These are phyloP conservation scores for Nasonia oneida DNA, from an alignment of 2,888 invertebrate genomes.

Conservation along the genomic window DNA sequence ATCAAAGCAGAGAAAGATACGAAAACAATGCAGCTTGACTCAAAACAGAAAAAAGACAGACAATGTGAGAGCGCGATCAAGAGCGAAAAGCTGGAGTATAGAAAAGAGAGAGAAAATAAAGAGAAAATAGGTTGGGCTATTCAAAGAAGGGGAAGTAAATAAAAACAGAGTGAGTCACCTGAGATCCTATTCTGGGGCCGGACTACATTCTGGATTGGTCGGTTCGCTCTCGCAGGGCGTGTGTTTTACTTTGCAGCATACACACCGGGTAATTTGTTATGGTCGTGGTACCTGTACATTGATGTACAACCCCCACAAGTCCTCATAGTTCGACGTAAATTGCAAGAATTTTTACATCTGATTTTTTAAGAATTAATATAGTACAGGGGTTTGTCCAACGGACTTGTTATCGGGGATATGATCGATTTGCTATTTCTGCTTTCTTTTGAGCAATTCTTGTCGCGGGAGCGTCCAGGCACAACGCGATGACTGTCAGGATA, in stretches of 20 bases:
- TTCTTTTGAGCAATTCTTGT: not conserved
- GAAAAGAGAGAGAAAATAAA: slow-evolving; percentile 28
- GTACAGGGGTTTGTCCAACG: slow-evolving; percentile 1
- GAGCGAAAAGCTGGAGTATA: slow-evolving; percentile 40
- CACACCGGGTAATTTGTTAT: slow-evolving; percentile 42
- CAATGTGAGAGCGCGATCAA: not conserved
- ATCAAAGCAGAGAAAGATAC: not conserved
- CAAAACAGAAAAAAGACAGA: not conserved
- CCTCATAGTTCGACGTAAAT: not conserved
- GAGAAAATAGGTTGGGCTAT: slow-evolving; percentile 50
- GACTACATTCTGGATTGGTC: slow-evolving; percentile 59
- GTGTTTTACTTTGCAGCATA: slow-evolving; percentile 28
- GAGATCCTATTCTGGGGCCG: slow-evolving; percentile 35
- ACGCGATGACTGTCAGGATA: not conserved
- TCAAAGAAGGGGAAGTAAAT: slow-evolving; percentile 48
- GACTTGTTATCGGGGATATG: not conserved
- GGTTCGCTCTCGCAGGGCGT: slow-evolving; percentile 55
- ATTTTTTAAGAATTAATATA: not conserved
- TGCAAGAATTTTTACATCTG: not conserved
- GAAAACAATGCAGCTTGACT: not conserved
- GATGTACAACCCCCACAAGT: not conserved
- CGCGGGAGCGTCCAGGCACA: not conserved
- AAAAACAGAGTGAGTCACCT: slow-evolving; percentile 56
- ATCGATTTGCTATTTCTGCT: slow-evolving; percentile 7
- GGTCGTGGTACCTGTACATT: not conserved